Percentiles rank a stretch among this genome's conserved stretches.
Conservation (phyloP, 2,113 vertebrate genomes). For the Cromileptes altivelis region DNA sequence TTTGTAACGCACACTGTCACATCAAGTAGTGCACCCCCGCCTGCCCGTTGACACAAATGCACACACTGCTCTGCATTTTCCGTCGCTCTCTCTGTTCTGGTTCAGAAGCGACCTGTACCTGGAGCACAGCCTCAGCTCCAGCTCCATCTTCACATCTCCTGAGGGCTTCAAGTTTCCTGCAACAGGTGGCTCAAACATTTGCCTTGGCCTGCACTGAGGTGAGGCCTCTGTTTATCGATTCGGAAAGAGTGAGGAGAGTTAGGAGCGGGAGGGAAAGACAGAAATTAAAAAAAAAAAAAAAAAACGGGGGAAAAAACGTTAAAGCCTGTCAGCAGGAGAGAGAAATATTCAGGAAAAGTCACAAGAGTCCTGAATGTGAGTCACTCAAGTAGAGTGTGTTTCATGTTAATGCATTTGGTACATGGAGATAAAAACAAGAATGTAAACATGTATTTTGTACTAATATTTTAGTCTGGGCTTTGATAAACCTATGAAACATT, state of each 20-base stretch:
- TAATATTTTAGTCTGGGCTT: conserved; percentile 52
- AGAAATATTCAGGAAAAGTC: conserved; percentile 40
- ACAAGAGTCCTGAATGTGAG: conserved; percentile 19
- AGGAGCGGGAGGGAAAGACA: conserved; percentile 58
- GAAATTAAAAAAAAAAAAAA: conserved; percentile 45
- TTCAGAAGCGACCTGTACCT: conserved; percentile 62
- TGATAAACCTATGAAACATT: conserved; percentile 67
- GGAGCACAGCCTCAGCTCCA: conserved; percentile 63
- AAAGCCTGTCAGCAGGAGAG: conserved; percentile 36
- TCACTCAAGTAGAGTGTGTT: conserved; percentile 27
- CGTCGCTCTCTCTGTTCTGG: conserved; percentile 40
- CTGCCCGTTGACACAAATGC: conserved; percentile 38
- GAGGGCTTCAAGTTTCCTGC: conserved; percentile 86
- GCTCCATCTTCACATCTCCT: conserved; percentile 78
- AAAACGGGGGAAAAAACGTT: conserved; percentile 26
- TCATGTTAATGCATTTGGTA: conserved; percentile 45
- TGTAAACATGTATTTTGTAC: conserved; percentile 66
- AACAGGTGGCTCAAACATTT: conserved; percentile 90
- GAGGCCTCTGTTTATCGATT: conserved; percentile 84
- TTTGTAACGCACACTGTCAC: conserved; percentile 19
- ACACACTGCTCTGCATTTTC: conserved; percentile 23
- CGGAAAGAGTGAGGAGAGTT: conserved; percentile 62
- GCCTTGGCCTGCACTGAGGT: conserved; percentile 84
- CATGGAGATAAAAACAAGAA: conserved; percentile 56
- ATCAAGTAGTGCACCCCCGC: conserved; percentile 16